These are phyloP conservation scores for Uria lomvia DNA, from an alignment of 2,113 vertebrate genomes.

Conservation along the genomic window DNA sequence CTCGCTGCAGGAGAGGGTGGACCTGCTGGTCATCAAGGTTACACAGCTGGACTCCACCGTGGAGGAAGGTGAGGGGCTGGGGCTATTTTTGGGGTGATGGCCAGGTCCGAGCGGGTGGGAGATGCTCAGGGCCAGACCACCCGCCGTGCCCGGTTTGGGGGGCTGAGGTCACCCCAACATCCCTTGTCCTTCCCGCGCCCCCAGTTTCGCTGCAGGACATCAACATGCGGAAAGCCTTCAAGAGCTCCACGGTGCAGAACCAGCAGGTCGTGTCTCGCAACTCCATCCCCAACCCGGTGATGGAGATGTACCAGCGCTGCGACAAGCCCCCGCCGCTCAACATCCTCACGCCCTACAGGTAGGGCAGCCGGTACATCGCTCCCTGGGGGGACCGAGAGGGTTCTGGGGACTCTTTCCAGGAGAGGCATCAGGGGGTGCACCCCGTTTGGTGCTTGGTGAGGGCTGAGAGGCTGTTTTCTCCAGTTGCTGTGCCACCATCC, in stretches of 20 bases:
- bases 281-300: slow-evolving; percentile 89
- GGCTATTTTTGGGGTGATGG: neutral
- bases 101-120: neutral
- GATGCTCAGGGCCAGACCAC: rapidly evolving
- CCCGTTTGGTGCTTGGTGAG: neutral
- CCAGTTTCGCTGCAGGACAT: slow-evolving; percentile 91
- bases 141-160: rapidly evolving
- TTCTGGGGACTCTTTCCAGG: neutral
- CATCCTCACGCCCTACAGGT: slow-evolving; percentile 91
- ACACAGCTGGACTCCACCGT: slow-evolving; percentile 92
- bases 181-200: neutral
- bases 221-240: slow-evolving; percentile 94
- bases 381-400: neutral
- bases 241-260: slow-evolving; percentile 91
- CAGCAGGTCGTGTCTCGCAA: slow-evolving; percentile 92
- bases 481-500: neutral
- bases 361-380: rapidly evolving
- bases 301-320: slow-evolving; percentile 90
- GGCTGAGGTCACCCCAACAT: neutral
- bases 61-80: slow-evolving; percentile 82
- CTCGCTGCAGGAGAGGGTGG: slow-evolving; percentile 90
- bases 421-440: rapidly evolving
- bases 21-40: slow-evolving; percentile 91
- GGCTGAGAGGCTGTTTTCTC: neutral
- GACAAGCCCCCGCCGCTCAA: slow-evolving; percentile 91